Evolutionary conservation across 2,888 invertebrate species (phyloP), one percentile per base, ranked within the genome.

Genomic region (Tachina fera): DNA sequence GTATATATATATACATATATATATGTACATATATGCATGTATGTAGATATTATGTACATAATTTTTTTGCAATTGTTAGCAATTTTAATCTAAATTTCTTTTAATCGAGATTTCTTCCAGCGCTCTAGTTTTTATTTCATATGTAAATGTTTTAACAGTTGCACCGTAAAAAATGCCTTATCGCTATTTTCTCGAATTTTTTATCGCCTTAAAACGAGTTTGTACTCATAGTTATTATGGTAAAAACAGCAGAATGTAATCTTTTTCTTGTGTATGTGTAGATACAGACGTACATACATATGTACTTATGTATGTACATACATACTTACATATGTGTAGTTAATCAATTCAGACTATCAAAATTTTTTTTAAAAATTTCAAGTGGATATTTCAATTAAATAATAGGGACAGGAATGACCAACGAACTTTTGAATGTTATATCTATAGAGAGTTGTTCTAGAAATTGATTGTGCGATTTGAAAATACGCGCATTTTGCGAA

Each of bases 331-430:
- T 31, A 31, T 31, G 31, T 31, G 31, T 31, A 10, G 10, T 43
- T 43, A 43, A 61, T 61, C 61, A 61, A 61, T 61, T 61, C 43
- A 61, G 61, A 47, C 47, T 65, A 47, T 56, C 56, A 45, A 47
- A n/a, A 16, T 31, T 47, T 72, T 60, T 47, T 60, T 60, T 47
- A 47, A 72, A 31, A 39, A 16, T 60, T 49, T 49, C 10, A 51
- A 74, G 74, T 74, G 19, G 6, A 16, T 22, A 49, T 47, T 47
- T 39, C 9, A 39, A 39, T 61, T 72, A 49, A 60, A 49, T 13
- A 49, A 39, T 47, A 45, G 22, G 0, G 22, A 19, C 19, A 11
- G 16, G 19, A 71, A 58, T 14, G 10, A 13, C 45, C 43, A 58
- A 58, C 13, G 22, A 56, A 39, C 16, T 41, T 70, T 11, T 14